These are phyloP conservation scores for Paguma larvata DNA, from an alignment of 2,797 vertebrate species.

Conservation along the genomic window DNA sequence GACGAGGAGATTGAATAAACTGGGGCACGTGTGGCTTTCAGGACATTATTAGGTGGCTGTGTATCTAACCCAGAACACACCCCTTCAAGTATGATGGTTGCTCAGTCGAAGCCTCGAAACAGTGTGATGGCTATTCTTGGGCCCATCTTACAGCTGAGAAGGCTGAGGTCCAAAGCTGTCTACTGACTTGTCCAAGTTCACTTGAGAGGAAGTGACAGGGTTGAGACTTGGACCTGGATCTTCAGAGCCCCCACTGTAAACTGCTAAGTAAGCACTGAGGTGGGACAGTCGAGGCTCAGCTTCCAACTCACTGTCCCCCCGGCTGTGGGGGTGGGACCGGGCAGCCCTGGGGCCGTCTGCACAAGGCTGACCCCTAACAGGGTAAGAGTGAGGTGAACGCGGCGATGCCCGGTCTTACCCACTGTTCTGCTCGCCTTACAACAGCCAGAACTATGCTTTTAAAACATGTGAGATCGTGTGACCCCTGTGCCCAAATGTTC, in stretches of 20 bases:
- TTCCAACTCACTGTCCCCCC: background rate
- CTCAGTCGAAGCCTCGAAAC: background rate
- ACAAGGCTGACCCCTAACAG: background rate
- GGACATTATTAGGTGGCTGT: fast-evolving
- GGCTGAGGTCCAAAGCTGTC: background rate
- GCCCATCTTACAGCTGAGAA: background rate
- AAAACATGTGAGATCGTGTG: background rate
- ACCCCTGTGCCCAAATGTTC: background rate
- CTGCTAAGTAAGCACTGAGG: fast-evolving
- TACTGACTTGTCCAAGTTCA: background rate
- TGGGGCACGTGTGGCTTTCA: fast-evolving
- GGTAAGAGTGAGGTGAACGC: background rate
- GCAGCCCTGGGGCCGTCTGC: background rate
- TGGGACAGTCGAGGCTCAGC: background rate
- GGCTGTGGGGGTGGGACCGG: background rate
- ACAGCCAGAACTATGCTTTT: background rate
- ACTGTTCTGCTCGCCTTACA: fast-evolving
- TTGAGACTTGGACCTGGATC: background rate
- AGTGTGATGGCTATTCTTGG: fast-evolving
- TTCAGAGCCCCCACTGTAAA: too few species aligned
- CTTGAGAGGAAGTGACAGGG: background rate
- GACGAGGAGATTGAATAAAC: background rate
- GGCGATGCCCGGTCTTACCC: fast-evolving
- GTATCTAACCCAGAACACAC: fast-evolving
- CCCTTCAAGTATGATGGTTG: fast-evolving